A percentile compares a stretch with the other conserved stretches of the same genome.
phyloP scores from a whole-genome alignment of 2,888 invertebrate genomes.

The Terebella lapidaria region DNA sequence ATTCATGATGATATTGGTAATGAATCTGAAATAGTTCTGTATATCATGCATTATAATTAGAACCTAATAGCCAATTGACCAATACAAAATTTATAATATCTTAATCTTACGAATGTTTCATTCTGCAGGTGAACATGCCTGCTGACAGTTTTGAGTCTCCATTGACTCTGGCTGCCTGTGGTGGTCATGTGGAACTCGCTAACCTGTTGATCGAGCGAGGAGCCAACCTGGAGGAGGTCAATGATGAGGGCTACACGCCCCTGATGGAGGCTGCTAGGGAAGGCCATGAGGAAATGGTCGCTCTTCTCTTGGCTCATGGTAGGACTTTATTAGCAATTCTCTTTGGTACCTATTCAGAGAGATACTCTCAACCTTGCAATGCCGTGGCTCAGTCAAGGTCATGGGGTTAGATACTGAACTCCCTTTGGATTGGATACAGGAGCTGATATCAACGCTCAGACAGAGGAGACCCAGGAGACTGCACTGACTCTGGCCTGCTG shows the following conservation, averaged over 20 bases:
- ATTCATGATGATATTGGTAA: not conserved
- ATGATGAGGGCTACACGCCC: slow-evolving; percentile 98
- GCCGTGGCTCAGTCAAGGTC: not conserved
- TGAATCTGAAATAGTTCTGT: no score
- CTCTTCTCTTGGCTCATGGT: slow-evolving; percentile 82
- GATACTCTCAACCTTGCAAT: not conserved
- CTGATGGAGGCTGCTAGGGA: slow-evolving; percentile 98
- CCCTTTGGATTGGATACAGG: slow-evolving; percentile 56
- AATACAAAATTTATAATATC: no score
- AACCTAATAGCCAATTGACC: no score
- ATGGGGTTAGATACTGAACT: not conserved
- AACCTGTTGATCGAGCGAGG: slow-evolving; percentile 92
- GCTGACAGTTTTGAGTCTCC: slow-evolving; percentile 99
- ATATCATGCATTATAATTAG: no score
- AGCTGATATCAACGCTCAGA: slow-evolving; percentile 95
- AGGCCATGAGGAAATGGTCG: slow-evolving; percentile 98
- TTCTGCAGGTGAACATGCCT: slow-evolving; percentile 82
- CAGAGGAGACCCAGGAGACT: slow-evolving; percentile 96
- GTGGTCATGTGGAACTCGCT: slow-evolving; percentile 95
- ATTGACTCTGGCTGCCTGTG: slow-evolving; percentile 94
- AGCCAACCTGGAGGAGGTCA: slow-evolving; percentile 97
- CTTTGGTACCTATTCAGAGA: no score
- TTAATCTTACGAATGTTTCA: not conserved
- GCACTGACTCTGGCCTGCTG: slow-evolving; percentile 95
- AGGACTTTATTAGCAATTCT: no score